phyloP scores from a whole-genome alignment of 2,113 vertebrate genomes.

The Sprattus sprattus region DNA sequence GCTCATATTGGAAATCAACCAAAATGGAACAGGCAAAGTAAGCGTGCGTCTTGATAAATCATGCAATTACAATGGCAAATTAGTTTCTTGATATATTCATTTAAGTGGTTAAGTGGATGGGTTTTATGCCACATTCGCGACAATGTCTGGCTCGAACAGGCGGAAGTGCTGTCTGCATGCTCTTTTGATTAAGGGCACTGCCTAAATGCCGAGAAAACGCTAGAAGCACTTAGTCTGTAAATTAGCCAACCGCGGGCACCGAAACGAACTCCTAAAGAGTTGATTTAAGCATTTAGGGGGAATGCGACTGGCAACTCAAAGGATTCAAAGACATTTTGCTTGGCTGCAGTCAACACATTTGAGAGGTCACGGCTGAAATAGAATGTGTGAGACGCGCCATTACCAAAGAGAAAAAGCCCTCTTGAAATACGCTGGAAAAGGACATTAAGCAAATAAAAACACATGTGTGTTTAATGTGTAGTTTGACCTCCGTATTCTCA shows the following conservation, averaged over 20 bases:
- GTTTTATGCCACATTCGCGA: constrained; percentile 89
- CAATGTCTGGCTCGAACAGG: constrained; percentile 83
- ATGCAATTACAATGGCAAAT: constrained; percentile 99
- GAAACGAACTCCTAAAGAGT: constrained; percentile 76
- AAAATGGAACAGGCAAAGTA: constrained; percentile 95
- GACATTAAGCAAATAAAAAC: constrained; percentile 34
- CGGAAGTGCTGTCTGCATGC: constrained; percentile 71
- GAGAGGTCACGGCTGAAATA: constrained; percentile 60
- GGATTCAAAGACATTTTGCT: constrained; percentile 69
- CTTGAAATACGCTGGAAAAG: constrained; percentile 32
- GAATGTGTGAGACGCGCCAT: constrained; percentile 51
- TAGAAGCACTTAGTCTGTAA: constrained; percentile 80
- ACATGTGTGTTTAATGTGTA: constrained; percentile 37
- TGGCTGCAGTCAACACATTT: constrained; percentile 68
- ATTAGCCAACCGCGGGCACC: constrained; percentile 77
- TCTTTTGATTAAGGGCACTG: constrained; percentile 76
- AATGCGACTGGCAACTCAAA: constrained; percentile 69
- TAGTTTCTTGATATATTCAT: constrained; percentile 99
- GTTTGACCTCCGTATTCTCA: constrained; percentile 40
- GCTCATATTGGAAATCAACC: constrained; percentile 94
- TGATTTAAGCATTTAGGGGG: constrained; percentile 78
- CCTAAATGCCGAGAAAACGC: constrained; percentile 71
- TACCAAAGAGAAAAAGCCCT: constrained; percentile 54
- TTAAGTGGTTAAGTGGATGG: constrained; percentile 99
- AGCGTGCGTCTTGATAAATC: constrained; percentile 97